These are phyloP conservation scores for Australoheros facetus DNA, from an alignment of 2,797 vertebrate genomes.

Conservation along the genomic window DNA sequence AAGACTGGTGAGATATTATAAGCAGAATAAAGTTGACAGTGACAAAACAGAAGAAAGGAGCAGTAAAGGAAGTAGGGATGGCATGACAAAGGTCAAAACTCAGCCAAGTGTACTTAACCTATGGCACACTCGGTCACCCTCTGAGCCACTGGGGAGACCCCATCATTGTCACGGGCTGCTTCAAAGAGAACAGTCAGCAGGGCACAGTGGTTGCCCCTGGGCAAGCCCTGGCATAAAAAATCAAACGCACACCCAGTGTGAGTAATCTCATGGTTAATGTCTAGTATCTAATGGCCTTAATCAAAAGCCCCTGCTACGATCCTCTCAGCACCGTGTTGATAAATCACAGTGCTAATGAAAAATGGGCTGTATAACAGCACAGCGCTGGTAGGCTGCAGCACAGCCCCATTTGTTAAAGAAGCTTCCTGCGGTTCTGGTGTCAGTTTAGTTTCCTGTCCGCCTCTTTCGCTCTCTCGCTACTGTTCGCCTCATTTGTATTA, in stretches of 20 bases:
- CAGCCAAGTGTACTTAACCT: slow-evolving; percentile 33
- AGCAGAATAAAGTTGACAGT: not conserved
- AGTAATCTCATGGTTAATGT: slow-evolving; percentile 66
- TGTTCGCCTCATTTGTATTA: not conserved
- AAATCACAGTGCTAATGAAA: slow-evolving; percentile 69
- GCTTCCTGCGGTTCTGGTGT: slow-evolving; percentile 57
- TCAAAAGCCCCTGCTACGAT: slow-evolving; percentile 62
- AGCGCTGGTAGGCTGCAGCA: slow-evolving; percentile 40
- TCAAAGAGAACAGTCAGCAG: slow-evolving; percentile 47
- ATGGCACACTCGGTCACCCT: slow-evolving; percentile 4
- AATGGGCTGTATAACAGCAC: slow-evolving; percentile 50
- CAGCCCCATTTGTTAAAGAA: slow-evolving; percentile 57
- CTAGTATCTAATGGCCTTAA: slow-evolving; percentile 71
- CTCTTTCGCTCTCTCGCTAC: not conserved
- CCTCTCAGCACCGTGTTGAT: slow-evolving; percentile 60
- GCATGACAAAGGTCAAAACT: slow-evolving; percentile 33
- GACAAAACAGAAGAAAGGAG: not conserved
- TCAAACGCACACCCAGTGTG: slow-evolving; percentile 54
- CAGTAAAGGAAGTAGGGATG: not conserved
- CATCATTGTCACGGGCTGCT: slow-evolving; percentile 32
- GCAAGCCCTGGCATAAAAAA: slow-evolving; percentile 36
- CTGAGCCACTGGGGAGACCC: slow-evolving; percentile 35
- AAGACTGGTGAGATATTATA: not conserved
- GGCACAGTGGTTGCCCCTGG: slow-evolving; percentile 23
- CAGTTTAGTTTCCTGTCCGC: slow-evolving; percentile 24